phyloP scores from a whole-genome alignment of 2,113 vertebrate genomes.

The Daubentonia madagascariensis region DNA sequence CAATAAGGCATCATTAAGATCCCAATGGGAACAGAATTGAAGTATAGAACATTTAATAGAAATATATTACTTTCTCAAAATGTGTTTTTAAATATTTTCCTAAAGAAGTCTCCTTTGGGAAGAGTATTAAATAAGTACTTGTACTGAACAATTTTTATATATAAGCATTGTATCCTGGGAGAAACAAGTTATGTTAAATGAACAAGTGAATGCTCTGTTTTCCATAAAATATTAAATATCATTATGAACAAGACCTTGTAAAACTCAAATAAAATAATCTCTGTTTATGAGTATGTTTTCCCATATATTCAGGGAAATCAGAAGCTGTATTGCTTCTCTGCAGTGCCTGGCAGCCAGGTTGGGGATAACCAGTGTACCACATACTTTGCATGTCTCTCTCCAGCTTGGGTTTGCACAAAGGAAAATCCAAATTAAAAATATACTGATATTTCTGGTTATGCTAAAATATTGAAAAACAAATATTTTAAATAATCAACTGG shows the following conservation, averaged over 20 bases:
- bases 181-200: neutral
- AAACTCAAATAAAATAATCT: neutral
- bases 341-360: neutral
- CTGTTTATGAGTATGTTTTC: neutral
- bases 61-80: constrained; percentile 71
- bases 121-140: constrained; percentile 55
- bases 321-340: neutral
- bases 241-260: neutral
- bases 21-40: constrained; percentile 46
- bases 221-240: neutral
- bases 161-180: neutral
- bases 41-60: constrained; percentile 72
- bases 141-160: constrained; percentile 23
- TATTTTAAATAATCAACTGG: neutral
- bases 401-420: neutral
- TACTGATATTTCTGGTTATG: neutral
- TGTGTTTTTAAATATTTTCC: constrained; percentile 55
- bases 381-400: neutral
- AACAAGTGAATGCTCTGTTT: neutral
- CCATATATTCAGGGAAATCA: neutral
- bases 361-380: accelerated
- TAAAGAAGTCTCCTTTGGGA: constrained; percentile 38
- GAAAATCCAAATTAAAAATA: neutral
- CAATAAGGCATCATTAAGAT: constrained; percentile 28
- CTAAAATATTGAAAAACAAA: neutral